Conservation (phyloP, 2,113 vertebrate genomes). For the Accipiter cooperii region DNA sequence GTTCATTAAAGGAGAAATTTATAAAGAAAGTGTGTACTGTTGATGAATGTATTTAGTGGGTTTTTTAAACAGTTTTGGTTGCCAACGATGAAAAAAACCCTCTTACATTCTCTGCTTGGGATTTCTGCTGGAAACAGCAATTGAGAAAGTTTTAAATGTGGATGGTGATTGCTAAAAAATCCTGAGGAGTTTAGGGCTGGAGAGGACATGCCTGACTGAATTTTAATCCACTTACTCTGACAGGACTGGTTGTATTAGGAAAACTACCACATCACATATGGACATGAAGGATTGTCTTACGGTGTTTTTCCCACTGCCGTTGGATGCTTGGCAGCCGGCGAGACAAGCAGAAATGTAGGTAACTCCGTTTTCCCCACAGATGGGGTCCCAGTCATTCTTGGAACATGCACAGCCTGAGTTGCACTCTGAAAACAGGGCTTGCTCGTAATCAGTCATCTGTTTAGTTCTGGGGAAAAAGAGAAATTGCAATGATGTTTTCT, state of each 20-base stretch:
- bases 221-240: neutral
- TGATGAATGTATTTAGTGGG: neutral
- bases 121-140: neutral
- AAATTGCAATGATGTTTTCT: neutral
- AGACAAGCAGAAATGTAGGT: conserved; percentile 88
- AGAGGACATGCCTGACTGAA: neutral
- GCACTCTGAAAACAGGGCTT: conserved; percentile 80
- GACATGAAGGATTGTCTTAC: conserved; percentile 65
- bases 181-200: neutral
- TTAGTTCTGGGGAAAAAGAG: conserved; percentile 67
- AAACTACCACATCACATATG: neutral
- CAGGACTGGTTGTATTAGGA: neutral
- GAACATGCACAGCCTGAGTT: conserved; percentile 82
- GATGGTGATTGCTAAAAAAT: neutral
- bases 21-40: neutral
- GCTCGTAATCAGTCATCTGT: conserved; percentile 55
- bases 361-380: conserved; percentile 86
- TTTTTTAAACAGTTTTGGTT: neutral
- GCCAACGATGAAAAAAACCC: neutral
- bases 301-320: conserved; percentile 71
- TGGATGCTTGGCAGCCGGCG: conserved; percentile 81
- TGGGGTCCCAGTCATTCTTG: conserved; percentile 82
- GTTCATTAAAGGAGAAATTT: neutral
- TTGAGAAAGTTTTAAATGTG: neutral
- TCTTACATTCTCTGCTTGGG: neutral